A percentile compares a stretch with the other conserved stretches of the same genome.
Conservation (phyloP, 2,797 vertebrate genomes). For the Anas flavirostris region DNA sequence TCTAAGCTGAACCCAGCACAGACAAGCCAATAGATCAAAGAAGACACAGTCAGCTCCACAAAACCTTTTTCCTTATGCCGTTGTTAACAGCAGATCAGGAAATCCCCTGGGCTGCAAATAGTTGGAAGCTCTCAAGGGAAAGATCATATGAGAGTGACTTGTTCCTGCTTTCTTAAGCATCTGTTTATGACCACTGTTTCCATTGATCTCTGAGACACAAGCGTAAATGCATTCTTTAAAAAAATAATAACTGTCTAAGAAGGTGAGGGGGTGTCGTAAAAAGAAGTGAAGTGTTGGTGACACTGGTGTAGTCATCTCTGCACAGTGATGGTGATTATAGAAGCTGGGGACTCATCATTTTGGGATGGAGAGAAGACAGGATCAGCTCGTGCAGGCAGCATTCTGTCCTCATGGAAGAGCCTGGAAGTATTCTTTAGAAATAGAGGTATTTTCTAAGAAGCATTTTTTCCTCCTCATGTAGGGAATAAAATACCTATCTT, state of each 20-base stretch:
- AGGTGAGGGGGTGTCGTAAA: neutral
- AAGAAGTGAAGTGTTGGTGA: neutral
- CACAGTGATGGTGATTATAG: neutral
- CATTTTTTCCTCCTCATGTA: neutral
- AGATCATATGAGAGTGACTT: neutral
- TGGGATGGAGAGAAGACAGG: neutral
- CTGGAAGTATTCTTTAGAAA: neutral
- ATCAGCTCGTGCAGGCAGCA: neutral
- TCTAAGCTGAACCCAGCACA: conserved; percentile 3
- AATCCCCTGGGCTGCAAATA: conserved; percentile 48
- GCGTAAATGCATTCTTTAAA: neutral
- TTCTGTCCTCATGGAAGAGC: neutral
- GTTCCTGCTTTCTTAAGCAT: neutral
- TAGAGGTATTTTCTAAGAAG: neutral
- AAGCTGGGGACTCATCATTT: neutral
- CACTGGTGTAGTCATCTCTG: neutral
- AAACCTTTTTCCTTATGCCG: neutral
- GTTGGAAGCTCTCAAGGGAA: conserved; percentile 27
- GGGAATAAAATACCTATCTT: neutral
- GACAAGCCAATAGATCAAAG: conserved; percentile 36
- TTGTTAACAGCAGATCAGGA: neutral
- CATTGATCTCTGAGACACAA: neutral
- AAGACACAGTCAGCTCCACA: conserved; percentile 4
- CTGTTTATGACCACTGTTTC: conserved; percentile 15
- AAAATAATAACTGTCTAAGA: neutral